A percentile compares a stretch with the other conserved stretches of the same genome.
Evolutionary conservation across 2,797 vertebrate genomes (phyloP).

Genomic region (Tolypeutes matacus): DNA sequence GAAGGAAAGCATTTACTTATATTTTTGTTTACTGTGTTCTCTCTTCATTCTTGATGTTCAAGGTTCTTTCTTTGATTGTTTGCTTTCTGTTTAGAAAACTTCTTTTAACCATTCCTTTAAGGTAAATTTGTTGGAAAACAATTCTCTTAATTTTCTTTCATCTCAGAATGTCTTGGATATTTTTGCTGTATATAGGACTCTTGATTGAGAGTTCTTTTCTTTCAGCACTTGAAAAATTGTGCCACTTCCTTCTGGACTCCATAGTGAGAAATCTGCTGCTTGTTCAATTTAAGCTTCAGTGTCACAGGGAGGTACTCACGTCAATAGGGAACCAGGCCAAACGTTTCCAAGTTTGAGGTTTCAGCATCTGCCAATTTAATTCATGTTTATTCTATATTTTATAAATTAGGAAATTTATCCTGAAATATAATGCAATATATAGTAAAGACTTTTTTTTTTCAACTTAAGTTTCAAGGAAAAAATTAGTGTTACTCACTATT

Average conservation of each 20-base stretch:
- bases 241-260: not conserved
- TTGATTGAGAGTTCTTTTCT: not conserved
- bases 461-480: constrained; percentile 16
- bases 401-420: constrained; percentile 12
- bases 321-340: not conserved
- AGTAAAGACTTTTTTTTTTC: constrained; percentile 43
- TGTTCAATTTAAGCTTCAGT: not conserved
- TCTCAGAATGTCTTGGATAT: not conserved
- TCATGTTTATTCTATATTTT: not conserved
- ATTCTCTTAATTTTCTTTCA: not conserved
- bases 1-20: not conserved
- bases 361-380: constrained; percentile 28
- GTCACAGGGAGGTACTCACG: not conserved
- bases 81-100: not conserved
- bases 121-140: not conserved
- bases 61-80: not conserved
- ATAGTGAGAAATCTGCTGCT: not conserved
- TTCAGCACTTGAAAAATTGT: constrained; percentile 13
- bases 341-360: not conserved
- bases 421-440: not conserved
- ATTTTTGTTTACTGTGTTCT: not conserved
- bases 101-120: not conserved
- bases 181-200: not conserved
- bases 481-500: constrained; percentile 25
- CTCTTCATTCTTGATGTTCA: not conserved